A percentile compares a stretch with the other conserved stretches of the same genome.
phyloP scores from a whole-genome alignment of 2,888 invertebrate species.

The Metallyticus violacea region DNA sequence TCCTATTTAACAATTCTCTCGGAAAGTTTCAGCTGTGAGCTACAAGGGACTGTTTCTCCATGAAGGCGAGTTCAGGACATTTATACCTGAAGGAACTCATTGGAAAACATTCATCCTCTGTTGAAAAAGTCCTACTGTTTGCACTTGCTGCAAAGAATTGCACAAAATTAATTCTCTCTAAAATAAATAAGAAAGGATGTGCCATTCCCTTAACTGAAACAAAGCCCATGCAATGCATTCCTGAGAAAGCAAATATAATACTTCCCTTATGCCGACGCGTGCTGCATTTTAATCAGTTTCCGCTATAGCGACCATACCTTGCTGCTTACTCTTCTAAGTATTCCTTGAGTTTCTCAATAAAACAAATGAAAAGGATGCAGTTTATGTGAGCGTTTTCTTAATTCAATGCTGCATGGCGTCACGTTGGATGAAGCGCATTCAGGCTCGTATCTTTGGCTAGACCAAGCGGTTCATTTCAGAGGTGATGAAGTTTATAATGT shows the following conservation, averaged over 20 bases:
- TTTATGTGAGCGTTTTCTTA: neutral
- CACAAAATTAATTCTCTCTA: too few species aligned
- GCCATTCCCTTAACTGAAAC: too few species aligned
- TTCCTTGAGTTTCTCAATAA: neutral
- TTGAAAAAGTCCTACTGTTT: too few species aligned
- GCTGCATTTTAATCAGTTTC: neutral
- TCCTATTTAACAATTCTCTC: too few species aligned
- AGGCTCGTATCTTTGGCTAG: neutral
- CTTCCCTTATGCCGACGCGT: neutral
- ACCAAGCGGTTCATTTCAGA: neutral
- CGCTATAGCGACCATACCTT: neutral
- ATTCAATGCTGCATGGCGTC: neutral
- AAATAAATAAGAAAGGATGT: too few species aligned
- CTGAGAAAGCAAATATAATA: neutral
- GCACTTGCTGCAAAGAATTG: too few species aligned
- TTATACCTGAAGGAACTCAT: too few species aligned
- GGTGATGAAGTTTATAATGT: neutral
- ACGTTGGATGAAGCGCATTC: too few species aligned
- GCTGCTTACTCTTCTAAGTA: neutral
- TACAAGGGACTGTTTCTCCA: too few species aligned
- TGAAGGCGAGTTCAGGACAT: too few species aligned
- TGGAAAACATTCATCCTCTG: too few species aligned
- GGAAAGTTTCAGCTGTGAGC: too few species aligned
- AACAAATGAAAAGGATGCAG: neutral
- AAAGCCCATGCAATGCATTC: neutral